Conservation (phyloP, 2,113 vertebrate species). For the Ivindomyrus marchei region DNA sequence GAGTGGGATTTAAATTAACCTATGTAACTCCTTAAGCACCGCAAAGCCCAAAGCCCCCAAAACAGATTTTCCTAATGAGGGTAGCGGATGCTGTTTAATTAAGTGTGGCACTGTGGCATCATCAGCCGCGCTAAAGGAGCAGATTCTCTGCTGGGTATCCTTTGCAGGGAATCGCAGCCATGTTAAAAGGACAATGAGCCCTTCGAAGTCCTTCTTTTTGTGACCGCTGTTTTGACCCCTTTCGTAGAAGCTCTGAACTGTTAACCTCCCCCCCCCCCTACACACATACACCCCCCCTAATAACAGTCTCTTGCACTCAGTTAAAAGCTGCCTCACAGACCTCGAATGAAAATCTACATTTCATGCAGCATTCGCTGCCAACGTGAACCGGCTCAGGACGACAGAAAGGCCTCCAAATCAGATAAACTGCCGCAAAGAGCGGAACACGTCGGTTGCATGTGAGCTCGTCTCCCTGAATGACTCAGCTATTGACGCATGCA, state of each 20-base stretch:
- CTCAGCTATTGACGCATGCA: not conserved
- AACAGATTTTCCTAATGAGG: conserved; percentile 53
- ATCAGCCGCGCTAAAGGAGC: not conserved
- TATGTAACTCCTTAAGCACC: conserved; percentile 41
- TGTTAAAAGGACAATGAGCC: not conserved
- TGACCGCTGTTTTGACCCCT: not conserved
- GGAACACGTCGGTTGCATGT: not conserved
- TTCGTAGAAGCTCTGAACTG: not conserved
- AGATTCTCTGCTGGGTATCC: not conserved
- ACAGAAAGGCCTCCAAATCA: not conserved
- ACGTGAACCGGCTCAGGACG: not conserved
- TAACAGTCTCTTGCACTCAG: not conserved
- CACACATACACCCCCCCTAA: too few relatives aligned
- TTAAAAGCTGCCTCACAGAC: not conserved
- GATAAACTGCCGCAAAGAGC: not conserved
- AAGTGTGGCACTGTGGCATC: not conserved
- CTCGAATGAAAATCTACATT: not conserved
- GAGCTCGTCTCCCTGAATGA: not conserved
- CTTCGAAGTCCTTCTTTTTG: not conserved
- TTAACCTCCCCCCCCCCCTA: too few relatives aligned
- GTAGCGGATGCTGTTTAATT: not conserved
- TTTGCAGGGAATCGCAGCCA: not conserved
- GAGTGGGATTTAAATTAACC: conserved; percentile 57
- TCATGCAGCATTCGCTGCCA: not conserved
- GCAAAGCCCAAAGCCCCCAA: conserved; percentile 34